Base-by-base conservation (phyloP, 2,797 vertebrate species). In the Holocentrus rufus region DNA sequence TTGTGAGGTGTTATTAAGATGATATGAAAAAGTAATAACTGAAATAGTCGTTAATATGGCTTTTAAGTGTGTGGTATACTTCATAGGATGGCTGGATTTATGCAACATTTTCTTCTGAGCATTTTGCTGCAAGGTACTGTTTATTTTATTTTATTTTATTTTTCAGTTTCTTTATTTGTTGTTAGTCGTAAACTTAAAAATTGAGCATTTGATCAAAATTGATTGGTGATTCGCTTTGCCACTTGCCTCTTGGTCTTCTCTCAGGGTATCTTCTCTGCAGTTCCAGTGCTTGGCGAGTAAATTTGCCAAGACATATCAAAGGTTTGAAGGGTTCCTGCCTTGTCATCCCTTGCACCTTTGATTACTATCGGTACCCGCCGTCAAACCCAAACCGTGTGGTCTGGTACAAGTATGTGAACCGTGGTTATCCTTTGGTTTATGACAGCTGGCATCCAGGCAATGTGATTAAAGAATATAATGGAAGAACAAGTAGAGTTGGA, bases 261-360 rank as follows among this genome's bases (percentile, higher is more conserved):
- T 47, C 77, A 91, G 91, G 56, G 30, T 72, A 30, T 34, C 22
- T 83, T 20, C 46, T 74, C 55, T 47, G 10, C 5, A n/a, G 30
- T 36, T 82, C 76, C 14, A 42, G 25, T 2, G 73, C 75, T 42
- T 93, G 91, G 91, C 0, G 1, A 0, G 88, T 93, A 5, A 1
- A 1, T 0, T 65, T 91, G 66, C 90, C 89, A 20, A 30, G 23
- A 0, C 42, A 39, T 3, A 87, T 91, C 9, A 62, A 31, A 50
- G 92, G 46, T 18, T 13, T 92, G 25, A 0, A 8, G 4, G 76
- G 54, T 56, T 92, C 91, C 66, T 92, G 92, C 34, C 67, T 93
- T 15, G 80, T 88, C 64, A 92, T 92, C 27, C 92, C 91, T 30
- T 92, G 92, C 68, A 79, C 14, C 13, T 93, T 77, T 62, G 1